Evolutionary conservation across 2,113 vertebrate species (phyloP).

Genomic region (Phyllostomus discolor): DNA sequence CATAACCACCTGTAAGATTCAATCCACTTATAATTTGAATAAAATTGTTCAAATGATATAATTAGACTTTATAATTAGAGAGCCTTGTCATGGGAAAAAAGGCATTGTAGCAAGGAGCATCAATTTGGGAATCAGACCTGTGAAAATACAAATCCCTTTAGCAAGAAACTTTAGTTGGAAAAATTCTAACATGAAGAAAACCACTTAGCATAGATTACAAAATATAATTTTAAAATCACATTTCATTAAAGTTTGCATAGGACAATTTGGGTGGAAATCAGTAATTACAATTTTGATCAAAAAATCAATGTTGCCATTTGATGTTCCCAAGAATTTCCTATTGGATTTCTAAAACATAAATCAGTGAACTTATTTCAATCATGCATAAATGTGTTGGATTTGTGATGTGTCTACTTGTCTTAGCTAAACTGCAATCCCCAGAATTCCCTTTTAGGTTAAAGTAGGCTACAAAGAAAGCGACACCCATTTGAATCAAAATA

Average conservation of each 20-base stretch:
- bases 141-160: background rate
- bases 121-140: background rate
- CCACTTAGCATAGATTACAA: background rate
- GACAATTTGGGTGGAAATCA: background rate
- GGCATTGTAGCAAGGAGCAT: background rate
- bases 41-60: background rate
- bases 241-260: background rate
- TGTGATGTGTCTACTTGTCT: background rate
- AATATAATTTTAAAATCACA: background rate
- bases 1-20: background rate
- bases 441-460: background rate
- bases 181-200: background rate
- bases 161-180: background rate
- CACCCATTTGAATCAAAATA: background rate
- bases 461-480: background rate
- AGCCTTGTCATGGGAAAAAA: background rate
- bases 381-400: background rate
- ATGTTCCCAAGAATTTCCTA: background rate
- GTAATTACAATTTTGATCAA: background rate
- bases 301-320: background rate
- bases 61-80: background rate
- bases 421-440: background rate
- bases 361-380: background rate
- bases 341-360: background rate
- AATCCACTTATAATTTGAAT: background rate